Percentiles rank a stretch among this genome's conserved stretches.
Conservation (phyloP, 2,113 vertebrate species). For the Setophaga kirtlandii region DNA sequence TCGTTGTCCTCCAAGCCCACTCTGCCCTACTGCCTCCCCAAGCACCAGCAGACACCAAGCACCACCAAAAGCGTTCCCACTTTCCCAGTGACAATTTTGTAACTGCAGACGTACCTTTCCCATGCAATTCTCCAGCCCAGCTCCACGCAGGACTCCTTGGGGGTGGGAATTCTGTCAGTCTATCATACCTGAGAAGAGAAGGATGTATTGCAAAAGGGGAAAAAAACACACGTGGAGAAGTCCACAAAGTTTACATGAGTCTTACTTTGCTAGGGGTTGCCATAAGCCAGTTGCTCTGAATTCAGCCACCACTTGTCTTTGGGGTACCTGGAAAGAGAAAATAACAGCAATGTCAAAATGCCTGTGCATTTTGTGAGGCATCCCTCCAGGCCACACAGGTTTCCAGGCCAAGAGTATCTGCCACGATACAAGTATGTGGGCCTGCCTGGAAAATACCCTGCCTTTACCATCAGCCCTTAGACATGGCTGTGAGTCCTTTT, state of each 20-base stretch:
- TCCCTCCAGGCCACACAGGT: background rate
- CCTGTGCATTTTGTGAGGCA: background rate
- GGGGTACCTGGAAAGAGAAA: background rate
- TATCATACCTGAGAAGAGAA: background rate
- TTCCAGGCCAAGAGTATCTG: background rate
- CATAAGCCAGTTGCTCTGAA: background rate
- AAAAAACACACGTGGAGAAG: background rate
- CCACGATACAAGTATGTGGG: background rate
- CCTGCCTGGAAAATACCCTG: slow-evolving; percentile 24
- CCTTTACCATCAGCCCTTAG: background rate
- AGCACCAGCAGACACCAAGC: background rate
- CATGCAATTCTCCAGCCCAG: background rate
- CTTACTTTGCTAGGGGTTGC: background rate
- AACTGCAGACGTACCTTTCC: background rate
- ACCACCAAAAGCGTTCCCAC: accelerated
- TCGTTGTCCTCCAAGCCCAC: background rate
- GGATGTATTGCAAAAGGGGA: background rate
- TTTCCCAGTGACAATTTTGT: background rate
- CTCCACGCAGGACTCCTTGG: accelerated
- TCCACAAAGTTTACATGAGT: background rate
- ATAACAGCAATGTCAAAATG: background rate
- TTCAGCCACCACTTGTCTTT: background rate
- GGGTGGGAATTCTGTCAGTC: background rate
- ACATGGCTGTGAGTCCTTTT: background rate
- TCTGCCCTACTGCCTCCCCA: background rate